Conservation (phyloP, 1,140 invertebrate genomes). For the Sminthurides bifidus region DNA sequence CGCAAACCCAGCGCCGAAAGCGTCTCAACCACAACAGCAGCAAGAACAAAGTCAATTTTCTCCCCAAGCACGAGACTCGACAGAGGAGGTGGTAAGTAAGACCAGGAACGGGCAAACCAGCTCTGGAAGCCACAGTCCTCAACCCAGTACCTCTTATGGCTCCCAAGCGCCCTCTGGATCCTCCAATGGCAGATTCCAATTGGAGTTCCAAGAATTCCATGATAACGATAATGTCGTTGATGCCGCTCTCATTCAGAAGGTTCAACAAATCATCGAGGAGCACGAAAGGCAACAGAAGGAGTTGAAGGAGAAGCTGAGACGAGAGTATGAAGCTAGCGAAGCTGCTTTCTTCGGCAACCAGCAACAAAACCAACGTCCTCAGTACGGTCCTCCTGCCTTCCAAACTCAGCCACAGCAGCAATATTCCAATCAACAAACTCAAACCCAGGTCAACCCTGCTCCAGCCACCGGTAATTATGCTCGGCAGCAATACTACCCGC, state of each 20-base stretch:
- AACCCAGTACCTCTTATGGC: background rate
- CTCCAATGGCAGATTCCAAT: background rate
- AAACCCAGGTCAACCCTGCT: no score
- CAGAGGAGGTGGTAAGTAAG: background rate
- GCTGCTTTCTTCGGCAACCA: background rate
- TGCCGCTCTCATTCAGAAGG: constrained; percentile 19
- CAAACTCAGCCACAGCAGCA: background rate
- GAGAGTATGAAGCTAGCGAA: background rate
- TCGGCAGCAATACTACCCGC: no score
- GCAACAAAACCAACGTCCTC: background rate
- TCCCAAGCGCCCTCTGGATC: background rate
- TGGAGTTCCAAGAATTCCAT: constrained; percentile 25
- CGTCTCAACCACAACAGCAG: background rate
- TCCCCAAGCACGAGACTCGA: background rate
- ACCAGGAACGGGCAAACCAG: background rate
- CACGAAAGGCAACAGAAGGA: constrained; percentile 29
- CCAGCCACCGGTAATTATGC: no score
- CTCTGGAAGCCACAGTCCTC: background rate
- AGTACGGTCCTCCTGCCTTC: no score
- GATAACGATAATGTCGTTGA: constrained; percentile 27
- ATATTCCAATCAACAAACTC: background rate
- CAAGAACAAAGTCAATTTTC: background rate
- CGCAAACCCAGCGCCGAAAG: background rate
- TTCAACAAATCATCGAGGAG: constrained; percentile 31
- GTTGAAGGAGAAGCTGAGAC: constrained; percentile 9